Evolutionary conservation across 2,113 vertebrate species (phyloP), one percentile per base, ranked within the genome.

Genomic region (Arvicanthis niloticus): DNA sequence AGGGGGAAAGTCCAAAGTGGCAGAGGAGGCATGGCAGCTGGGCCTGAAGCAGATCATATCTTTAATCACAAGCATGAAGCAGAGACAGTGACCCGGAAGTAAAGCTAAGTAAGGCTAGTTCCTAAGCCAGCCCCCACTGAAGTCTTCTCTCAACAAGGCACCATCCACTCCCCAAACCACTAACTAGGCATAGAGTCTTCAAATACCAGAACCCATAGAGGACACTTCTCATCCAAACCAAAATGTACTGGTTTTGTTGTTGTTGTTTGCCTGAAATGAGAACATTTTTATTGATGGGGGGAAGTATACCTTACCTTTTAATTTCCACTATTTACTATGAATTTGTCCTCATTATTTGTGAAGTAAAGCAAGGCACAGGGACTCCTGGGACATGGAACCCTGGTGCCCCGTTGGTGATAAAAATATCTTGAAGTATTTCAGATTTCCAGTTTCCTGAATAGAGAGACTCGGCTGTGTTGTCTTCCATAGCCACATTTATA

Each of bases 261-360:
- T 62, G 24, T 42, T n/a, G 60, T 34, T 76, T 51, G 73, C 42
- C 77, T 86, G n/a, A 75, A 75, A 82, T 65, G 86, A 96, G 60
- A 81, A 78, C 51, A 82, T 48, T 80, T 21, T 81, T 77, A 48
- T 26, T 91, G 88, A 42, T 37, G 91, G 84, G 2, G 7, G 4
- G 2, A 34, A 76, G 2, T 24, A 87, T 11, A 40, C 7, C 40
- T 40, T 81, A 13, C 6, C 1, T 91, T 96, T 94, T 95, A 86
- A 94, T 88, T 92, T 96, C 89, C 89, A 95, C 78, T 91, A 42
- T 65, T 81, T 93, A 42, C 45, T 77, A 51, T 65, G 75, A 89
- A 89, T 82, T 51, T 97, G 60, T 95, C 91, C 82, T 26, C 75
- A 22, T 88, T 93, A 82, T 94, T 82, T 94, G 70, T 48, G 87